Evolutionary conservation across 37 sponge, comb jelly and placozoan species (phyloP).

Genomic region (Eunapius fragilis): DNA sequence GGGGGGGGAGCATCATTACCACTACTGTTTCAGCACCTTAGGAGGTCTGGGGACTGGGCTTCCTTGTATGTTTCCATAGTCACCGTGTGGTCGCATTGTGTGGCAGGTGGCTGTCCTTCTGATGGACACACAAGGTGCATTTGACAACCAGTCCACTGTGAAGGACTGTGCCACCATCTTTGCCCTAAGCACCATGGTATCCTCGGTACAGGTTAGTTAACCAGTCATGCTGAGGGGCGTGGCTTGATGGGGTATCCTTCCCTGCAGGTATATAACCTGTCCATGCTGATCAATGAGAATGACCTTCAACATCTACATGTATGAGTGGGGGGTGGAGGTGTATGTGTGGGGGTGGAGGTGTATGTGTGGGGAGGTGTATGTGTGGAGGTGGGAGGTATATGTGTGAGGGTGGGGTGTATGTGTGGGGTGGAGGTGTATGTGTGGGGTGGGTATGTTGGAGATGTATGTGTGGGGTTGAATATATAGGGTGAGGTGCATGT

Average conservation of each 20-base stretch:
- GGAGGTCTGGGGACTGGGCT: no score
- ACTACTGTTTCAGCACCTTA: no score
- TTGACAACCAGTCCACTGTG: constrained; percentile 94
- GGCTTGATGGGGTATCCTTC: not conserved
- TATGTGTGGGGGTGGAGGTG: not conserved
- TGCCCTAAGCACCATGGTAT: constrained; percentile 97
- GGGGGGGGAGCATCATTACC: no score
- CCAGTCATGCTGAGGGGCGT: not conserved
- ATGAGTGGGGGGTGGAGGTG: not conserved
- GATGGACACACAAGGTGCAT: constrained; percentile 99
- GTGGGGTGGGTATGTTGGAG: not conserved
- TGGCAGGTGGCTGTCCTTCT: constrained; percentile 94
- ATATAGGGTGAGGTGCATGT: no score
- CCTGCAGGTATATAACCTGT: constrained; percentile 79
- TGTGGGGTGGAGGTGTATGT: not conserved
- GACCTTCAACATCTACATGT: constrained; percentile 97
- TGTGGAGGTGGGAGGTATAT: no score
- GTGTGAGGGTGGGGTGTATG: no score
- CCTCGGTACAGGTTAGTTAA: constrained; percentile 79
- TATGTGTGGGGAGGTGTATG: not conserved
- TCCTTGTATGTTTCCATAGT: not conserved
- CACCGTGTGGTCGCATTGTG: no score
- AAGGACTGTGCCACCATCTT: constrained; percentile 97
- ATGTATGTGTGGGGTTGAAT: not conserved
- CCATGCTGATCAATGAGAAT: constrained; percentile 85